Evolutionary conservation across 2,113 vertebrate genomes (phyloP).

Genomic region (Anhinga anhinga): DNA sequence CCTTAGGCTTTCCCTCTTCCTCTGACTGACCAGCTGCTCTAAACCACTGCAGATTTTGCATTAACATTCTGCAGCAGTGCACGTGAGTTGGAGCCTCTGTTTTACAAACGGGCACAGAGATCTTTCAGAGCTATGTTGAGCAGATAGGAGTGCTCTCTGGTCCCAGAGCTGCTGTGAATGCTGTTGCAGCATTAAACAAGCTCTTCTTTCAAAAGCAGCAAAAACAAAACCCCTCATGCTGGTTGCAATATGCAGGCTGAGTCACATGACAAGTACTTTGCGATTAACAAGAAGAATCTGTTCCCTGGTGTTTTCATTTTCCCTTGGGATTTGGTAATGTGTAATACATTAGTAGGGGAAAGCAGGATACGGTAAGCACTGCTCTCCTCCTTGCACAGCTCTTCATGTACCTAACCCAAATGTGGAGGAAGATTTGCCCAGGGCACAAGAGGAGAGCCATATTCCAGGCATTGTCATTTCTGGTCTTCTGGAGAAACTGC

Average conservation of each 20-base stretch:
- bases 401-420: not conserved
- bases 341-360: not conserved
- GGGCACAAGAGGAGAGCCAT: not conserved
- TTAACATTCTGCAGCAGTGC: not conserved
- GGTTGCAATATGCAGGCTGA: not conserved
- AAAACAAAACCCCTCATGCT: not conserved
- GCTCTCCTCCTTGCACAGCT: not conserved
- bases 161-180: slow-evolving; percentile 9
- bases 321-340: slow-evolving; percentile 8
- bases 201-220: slow-evolving; percentile 36
- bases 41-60: not conserved
- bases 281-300: not conserved
- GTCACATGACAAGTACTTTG: slow-evolving; percentile 13
- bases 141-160: not conserved
- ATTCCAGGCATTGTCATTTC: not conserved
- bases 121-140: not conserved
- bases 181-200: slow-evolving; percentile 31
- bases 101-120: not conserved
- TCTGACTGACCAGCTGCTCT: not conserved
- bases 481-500: not conserved
- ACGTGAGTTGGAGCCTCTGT: not conserved
- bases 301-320: slow-evolving; percentile 6
- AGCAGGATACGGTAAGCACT: not conserved
- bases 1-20: not conserved
- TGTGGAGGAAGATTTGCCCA: not conserved